Conservation (phyloP, 2,797 vertebrate genomes). For the Halcyon chelicuti region DNA sequence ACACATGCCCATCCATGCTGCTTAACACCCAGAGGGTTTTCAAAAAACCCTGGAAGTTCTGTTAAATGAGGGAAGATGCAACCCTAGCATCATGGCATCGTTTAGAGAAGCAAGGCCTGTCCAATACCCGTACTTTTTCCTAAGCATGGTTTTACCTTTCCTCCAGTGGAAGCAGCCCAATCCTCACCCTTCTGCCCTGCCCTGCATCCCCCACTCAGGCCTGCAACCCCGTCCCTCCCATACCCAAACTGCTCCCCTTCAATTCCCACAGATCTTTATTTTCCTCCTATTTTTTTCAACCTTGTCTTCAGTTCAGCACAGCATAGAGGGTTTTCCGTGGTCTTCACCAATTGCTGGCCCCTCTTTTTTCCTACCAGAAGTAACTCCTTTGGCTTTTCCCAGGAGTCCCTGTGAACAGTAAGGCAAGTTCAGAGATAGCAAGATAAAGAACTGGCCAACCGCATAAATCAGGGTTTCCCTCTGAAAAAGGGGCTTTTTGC, state of each 20-base stretch:
- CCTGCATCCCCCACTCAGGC: accelerated
- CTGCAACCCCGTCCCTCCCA: too few species aligned
- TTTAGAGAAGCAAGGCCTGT: neutral
- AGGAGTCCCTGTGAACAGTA: neutral
- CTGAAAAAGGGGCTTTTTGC: neutral
- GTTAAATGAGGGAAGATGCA: neutral
- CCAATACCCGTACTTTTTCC: neutral
- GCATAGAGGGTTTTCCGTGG: neutral
- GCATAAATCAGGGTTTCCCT: neutral
- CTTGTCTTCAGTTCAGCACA: neutral
- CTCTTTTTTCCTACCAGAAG: neutral
- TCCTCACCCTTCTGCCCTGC: neutral
- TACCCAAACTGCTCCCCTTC: neutral
- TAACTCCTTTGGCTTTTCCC: neutral
- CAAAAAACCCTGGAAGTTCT: neutral
- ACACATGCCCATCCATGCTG: accelerated
- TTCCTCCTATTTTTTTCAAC: neutral
- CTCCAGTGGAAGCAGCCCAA: neutral
- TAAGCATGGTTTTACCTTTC: neutral
- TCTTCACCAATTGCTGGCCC: neutral
- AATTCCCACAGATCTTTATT: neutral
- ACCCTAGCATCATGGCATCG: neutral
- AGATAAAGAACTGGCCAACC: neutral
- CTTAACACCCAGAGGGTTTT: neutral
- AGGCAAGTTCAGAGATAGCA: neutral